A percentile compares a stretch with the other conserved stretches of the same genome.
Conservation (phyloP, 2,888 invertebrate genomes). For the Hipparchia sbordonii region DNA sequence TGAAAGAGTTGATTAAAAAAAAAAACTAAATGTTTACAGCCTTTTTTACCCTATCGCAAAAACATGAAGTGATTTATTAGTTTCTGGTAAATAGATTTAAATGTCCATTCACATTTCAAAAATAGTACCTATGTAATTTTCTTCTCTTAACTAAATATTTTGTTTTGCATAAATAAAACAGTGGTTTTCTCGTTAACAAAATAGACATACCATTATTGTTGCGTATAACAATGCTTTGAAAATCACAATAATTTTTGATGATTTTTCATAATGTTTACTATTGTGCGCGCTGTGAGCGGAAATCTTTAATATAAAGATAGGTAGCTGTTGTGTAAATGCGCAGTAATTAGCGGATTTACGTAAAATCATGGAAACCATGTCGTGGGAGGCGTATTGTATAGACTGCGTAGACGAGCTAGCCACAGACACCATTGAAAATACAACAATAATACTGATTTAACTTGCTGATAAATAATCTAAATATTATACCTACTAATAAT, state of each 20-base stretch:
- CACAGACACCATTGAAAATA: conserved; percentile 18
- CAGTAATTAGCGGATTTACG: conserved; percentile 74
- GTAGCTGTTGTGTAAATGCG: conserved; percentile 61
- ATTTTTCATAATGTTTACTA: conserved; percentile 49
- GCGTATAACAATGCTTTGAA: conserved; percentile 25
- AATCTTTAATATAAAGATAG: conserved; percentile 49
- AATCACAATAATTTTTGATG: conserved; percentile 34
- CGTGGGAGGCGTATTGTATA: conserved; percentile 74
- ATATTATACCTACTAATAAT: not conserved
- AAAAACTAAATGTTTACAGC: no score
- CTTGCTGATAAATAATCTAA: not conserved
- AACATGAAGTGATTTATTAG: not conserved
- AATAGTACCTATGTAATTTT: no score
- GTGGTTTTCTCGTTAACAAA: not conserved
- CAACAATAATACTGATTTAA: conserved; percentile 1
- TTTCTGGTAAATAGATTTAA: not conserved
- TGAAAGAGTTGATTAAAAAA: not conserved
- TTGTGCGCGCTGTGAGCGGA: conserved; percentile 54
- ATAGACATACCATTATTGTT: not conserved
- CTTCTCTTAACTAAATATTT: not conserved
- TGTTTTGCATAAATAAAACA: not conserved
- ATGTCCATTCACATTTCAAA: no score
- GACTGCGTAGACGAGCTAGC: conserved; percentile 24
- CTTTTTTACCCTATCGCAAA: not conserved
- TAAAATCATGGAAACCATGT: conserved; percentile 76